Conservation (phyloP, 2,888 invertebrate species). For the Cynaeus angustus region DNA sequence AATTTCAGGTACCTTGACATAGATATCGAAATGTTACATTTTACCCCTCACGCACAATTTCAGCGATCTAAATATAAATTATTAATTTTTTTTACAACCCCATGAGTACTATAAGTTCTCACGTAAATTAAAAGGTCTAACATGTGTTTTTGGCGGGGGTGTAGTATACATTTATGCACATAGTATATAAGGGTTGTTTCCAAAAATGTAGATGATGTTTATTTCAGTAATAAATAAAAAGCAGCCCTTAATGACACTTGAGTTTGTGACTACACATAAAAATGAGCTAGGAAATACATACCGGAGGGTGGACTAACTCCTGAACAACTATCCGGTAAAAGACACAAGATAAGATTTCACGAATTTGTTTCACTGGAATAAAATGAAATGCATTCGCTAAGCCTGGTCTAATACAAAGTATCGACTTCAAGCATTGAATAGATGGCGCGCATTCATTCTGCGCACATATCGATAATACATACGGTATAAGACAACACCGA, state of each 20-base stretch:
- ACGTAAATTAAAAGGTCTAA: too few species aligned
- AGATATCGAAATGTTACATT: constrained; percentile 22
- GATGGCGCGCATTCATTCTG: constrained; percentile 66
- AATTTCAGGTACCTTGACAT: constrained; percentile 57
- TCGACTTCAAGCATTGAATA: constrained; percentile 68
- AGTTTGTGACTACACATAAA: background rate
- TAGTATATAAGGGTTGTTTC: background rate
- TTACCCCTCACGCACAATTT: background rate
- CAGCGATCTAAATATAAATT: too few species aligned
- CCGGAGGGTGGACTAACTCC: constrained; percentile 55
- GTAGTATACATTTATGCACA: too few species aligned
- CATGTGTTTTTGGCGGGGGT: too few species aligned
- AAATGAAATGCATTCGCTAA: constrained; percentile 60
- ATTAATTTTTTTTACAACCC: too few species aligned
- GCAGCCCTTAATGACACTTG: constrained; percentile 1
- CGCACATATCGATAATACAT: constrained; percentile 70
- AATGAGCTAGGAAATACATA: constrained; percentile 52
- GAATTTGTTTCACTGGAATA: constrained; percentile 51
- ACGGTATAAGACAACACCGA: constrained; percentile 58
- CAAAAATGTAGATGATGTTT: background rate
- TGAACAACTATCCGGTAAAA: constrained; percentile 55
- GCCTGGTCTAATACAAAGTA: constrained; percentile 62
- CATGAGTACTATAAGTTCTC: too few species aligned
- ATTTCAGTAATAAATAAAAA: background rate
- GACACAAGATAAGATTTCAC: constrained; percentile 47